Evolutionary conservation across 2,113 vertebrate genomes (phyloP).

Genomic region (Suricata suricatta): DNA sequence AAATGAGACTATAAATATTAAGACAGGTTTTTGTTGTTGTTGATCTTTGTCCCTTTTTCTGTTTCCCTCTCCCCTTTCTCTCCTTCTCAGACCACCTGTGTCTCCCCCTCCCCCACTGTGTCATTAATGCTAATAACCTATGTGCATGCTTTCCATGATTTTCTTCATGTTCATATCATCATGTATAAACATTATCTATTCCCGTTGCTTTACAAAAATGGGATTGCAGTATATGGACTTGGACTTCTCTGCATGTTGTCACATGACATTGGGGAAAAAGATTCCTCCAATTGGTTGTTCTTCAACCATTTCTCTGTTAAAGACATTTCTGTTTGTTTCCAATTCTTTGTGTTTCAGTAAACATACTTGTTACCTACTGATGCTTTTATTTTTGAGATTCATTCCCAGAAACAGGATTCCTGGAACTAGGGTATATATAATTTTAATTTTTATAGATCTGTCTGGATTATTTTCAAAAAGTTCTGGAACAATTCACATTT

Average conservation of each 20-base stretch:
- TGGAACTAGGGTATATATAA: neutral
- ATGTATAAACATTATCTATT: neutral
- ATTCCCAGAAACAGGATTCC: neutral
- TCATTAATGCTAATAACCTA: neutral
- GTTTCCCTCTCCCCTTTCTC: neutral
- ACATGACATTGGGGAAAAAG: neutral
- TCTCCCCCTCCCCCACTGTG: too few species aligned
- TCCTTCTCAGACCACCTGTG: neutral
- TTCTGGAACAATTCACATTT: neutral
- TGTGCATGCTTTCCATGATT: neutral
- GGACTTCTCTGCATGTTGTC: neutral
- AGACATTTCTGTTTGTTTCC: neutral
- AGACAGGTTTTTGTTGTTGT: neutral
- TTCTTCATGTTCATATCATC: neutral
- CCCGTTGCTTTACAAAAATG: constrained; percentile 7
- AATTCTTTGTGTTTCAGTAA: neutral
- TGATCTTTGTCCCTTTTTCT: neutral
- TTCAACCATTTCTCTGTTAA: neutral
- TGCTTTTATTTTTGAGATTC: constrained; percentile 19
- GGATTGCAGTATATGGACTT: neutral
- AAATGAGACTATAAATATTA: neutral
- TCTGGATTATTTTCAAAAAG: constrained; percentile 1
- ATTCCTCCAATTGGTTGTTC: neutral
- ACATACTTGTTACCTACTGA: neutral
- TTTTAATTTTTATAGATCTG: constrained; percentile 26